Evolutionary conservation across 2,888 invertebrate species (phyloP).

Genomic region (Pegoplata infirma): DNA sequence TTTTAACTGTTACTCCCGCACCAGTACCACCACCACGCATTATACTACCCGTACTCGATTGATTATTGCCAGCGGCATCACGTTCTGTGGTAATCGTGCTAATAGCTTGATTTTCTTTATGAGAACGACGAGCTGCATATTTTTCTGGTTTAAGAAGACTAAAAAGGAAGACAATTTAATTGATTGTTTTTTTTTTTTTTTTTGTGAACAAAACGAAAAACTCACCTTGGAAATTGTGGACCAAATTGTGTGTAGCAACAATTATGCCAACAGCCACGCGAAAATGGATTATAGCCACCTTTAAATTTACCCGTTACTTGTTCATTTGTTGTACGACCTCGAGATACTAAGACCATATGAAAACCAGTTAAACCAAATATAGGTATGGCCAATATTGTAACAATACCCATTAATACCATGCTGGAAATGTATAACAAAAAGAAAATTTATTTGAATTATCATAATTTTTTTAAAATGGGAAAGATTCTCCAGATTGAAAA

Average conservation of each 20-base stretch:
- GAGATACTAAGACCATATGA: conserved; percentile 96
- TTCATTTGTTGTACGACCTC: conserved; percentile 99
- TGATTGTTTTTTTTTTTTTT: conserved; percentile 1
- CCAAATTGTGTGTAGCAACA: conserved; percentile 97
- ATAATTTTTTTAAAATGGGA: no score
- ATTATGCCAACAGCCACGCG: conserved; percentile 95
- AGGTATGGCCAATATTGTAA: conserved; percentile 94
- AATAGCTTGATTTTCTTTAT: conserved; percentile 79
- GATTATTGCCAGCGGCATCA: conserved; percentile 78
- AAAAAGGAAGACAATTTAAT: neutral
- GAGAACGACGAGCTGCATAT: conserved; percentile 82
- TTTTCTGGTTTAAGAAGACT: conserved; percentile 85
- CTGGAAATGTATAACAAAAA: conserved; percentile 78
- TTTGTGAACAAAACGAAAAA: neutral
- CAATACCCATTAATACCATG: conserved; percentile 94
- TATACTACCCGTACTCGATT: conserved; percentile 75
- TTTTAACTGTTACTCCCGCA: conserved; percentile 68
- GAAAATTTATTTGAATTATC: no score
- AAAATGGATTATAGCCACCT: conserved; percentile 99
- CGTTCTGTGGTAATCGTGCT: conserved; percentile 78
- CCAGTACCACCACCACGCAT: conserved; percentile 69
- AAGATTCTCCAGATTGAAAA: no score
- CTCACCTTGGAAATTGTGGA: conserved; percentile 97
- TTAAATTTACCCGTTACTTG: conserved; percentile 99
- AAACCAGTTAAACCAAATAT: conserved; percentile 98